phyloP scores from a whole-genome alignment of 2,888 invertebrate species.

The Mythimna ferrago region DNA sequence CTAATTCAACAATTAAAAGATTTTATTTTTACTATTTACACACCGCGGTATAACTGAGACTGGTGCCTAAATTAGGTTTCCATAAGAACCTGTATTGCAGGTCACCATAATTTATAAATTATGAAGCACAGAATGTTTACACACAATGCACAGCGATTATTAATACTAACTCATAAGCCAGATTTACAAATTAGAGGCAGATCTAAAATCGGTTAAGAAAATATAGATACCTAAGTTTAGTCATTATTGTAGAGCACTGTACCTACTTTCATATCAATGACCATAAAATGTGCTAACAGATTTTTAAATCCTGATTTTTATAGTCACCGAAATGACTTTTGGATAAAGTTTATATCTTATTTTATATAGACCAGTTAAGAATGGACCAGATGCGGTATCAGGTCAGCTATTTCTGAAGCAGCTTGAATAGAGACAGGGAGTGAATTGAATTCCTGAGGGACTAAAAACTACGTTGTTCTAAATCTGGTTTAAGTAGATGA shows the following conservation, averaged over 20 bases:
- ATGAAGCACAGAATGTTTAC: too few species aligned
- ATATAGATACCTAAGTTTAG: too few species aligned
- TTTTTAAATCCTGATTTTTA: not conserved
- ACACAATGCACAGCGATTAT: too few species aligned
- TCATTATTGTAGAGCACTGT: not conserved
- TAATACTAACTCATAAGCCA: too few species aligned
- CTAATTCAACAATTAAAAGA: too few species aligned
- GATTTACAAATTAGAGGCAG: too few species aligned
- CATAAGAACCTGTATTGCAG: too few species aligned
- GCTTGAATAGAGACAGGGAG: not conserved
- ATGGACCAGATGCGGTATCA: not conserved
- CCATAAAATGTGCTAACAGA: not conserved
- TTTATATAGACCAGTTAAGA: not conserved
- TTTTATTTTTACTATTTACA: too few species aligned
- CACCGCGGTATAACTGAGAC: too few species aligned
- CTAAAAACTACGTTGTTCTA: not conserved
- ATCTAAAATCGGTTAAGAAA: not conserved
- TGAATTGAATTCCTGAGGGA: not conserved
- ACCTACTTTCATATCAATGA: not conserved
- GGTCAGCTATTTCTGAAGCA: slow-evolving; percentile 7
- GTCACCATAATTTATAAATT: too few species aligned
- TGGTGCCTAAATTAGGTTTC: too few species aligned
- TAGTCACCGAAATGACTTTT: not conserved
- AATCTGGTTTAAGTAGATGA: not conserved
- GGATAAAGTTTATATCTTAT: not conserved